phyloP scores from a whole-genome alignment of 2,113 vertebrate genomes.

The Phasianus colchicus region DNA sequence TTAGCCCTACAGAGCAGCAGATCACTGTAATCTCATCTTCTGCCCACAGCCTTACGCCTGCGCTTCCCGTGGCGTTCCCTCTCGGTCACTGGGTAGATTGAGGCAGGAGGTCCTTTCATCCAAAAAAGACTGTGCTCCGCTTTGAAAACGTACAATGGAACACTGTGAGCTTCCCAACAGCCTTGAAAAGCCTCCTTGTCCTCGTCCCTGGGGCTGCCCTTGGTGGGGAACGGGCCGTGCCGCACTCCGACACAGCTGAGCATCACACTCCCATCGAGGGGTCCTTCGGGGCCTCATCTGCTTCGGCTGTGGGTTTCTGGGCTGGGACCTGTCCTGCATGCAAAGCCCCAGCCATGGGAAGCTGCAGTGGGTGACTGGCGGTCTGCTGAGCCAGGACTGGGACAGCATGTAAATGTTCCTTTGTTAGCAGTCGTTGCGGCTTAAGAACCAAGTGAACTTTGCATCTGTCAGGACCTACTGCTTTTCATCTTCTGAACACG shows the following conservation, averaged over 20 bases:
- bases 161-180: neutral
- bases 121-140: rapidly evolving
- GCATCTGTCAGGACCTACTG: neutral
- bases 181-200: neutral
- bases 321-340: neutral
- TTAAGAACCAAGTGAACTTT: neutral
- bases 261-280: rapidly evolving
- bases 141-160: neutral
- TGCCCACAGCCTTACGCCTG: neutral
- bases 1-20: constrained; percentile 44
- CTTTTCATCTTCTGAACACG: neutral
- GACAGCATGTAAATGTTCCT: neutral
- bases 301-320: neutral
- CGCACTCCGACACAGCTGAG: rapidly evolving
- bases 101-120: neutral
- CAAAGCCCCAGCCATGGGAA: neutral
- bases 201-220: neutral
- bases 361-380: neutral
- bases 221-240: neutral
- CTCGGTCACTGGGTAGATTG: neutral
- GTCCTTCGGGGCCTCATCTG: constrained; percentile 11
- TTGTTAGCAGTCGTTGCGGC: neutral
- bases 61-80: neutral
- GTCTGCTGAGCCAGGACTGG: neutral
- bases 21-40: constrained; percentile 5